phyloP scores from a whole-genome alignment of 2,888 invertebrate genomes.

The Caenorhabditis sp. region DNA sequence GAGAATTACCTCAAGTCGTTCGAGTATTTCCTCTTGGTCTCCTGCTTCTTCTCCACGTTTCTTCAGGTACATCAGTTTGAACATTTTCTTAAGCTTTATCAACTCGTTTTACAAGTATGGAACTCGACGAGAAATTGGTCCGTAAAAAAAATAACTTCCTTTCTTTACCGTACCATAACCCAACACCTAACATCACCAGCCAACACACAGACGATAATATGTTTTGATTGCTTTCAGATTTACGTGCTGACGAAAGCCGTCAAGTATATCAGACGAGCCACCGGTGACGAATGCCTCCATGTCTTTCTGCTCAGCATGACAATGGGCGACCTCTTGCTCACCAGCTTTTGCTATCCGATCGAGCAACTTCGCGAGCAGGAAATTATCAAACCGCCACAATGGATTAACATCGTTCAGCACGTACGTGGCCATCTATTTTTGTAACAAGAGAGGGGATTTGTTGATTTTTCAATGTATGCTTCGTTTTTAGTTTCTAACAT shows the following conservation, averaged over 20 bases:
- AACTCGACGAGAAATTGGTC: no score
- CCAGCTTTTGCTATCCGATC: conserved; percentile 80
- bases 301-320: conserved; percentile 81
- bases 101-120: no score
- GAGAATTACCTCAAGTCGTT: conserved; percentile 55
- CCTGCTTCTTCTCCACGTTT: conserved; percentile 63
- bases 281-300: conserved; percentile 81
- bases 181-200: conserved; percentile 54
- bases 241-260: conserved; percentile 74
- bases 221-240: conserved; percentile 65
- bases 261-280: conserved; percentile 73
- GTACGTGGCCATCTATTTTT: conserved; percentile 46
- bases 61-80: conserved; percentile 42
- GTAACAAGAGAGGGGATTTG: neutral
- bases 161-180: no score
- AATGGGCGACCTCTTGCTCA: conserved; percentile 79
- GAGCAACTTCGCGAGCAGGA: conserved; percentile 70
- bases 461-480: conserved; percentile 4
- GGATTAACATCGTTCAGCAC: conserved; percentile 63
- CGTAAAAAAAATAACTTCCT: no score
- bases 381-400: conserved; percentile 61
- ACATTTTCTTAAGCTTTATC: no score
- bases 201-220: no score
- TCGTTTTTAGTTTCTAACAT: conserved; percentile 76
- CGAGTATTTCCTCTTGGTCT: conserved; percentile 55